Conservation (phyloP, 2,888 invertebrate species). For the Xestia sexstrigata region DNA sequence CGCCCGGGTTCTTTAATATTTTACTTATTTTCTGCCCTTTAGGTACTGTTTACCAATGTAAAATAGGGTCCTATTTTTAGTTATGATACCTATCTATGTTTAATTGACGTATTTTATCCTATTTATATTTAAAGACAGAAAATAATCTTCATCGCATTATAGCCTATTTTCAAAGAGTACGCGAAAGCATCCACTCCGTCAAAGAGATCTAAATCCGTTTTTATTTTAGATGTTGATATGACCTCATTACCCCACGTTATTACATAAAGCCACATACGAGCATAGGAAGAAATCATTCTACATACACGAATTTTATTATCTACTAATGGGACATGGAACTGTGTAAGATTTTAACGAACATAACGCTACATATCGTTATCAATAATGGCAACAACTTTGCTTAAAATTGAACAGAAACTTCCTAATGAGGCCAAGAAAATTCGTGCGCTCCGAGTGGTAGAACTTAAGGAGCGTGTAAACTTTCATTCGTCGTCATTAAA, state of each 20-base stretch:
- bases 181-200: conserved; percentile 20
- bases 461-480: conserved; percentile 88
- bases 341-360: conserved; percentile 67
- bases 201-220: conserved; percentile 51
- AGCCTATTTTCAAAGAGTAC: conserved; percentile 31
- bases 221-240: conserved; percentile 52
- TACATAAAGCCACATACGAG: conserved; percentile 27
- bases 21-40: background rate
- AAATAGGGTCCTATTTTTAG: background rate
- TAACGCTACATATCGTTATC: conserved; percentile 78
- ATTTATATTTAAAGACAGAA: conserved; percentile 9
- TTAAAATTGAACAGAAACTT: conserved; percentile 83
- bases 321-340: conserved; percentile 49
- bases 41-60: background rate
- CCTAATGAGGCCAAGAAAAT: conserved; percentile 89
- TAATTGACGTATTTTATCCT: background rate
- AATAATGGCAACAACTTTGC: conserved; percentile 83
- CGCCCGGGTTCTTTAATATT: background rate
- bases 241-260: conserved; percentile 33
- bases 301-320: conserved; percentile 51
- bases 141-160: conserved; percentile 16
- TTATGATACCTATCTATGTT: conserved; percentile 2
- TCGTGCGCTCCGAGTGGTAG: conserved; percentile 81
- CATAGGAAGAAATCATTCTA: conserved; percentile 23
- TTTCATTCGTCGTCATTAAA: conserved; percentile 89